phyloP scores from a whole-genome alignment of 2,797 vertebrate genomes.

The Falco peregrinus region DNA sequence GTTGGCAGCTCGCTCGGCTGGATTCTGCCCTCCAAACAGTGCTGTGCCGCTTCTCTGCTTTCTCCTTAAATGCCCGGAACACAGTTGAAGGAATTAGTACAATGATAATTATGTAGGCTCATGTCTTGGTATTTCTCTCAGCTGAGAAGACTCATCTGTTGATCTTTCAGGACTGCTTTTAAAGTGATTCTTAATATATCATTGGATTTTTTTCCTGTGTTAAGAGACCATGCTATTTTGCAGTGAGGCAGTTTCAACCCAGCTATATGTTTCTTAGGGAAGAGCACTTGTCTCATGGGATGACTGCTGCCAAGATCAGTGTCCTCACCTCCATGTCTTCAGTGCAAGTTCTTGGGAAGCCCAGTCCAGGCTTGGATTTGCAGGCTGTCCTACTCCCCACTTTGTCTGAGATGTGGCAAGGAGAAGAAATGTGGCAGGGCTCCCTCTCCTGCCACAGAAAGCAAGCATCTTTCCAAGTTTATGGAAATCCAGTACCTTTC shows the following conservation, averaged over 20 bases:
- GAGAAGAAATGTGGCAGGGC: not conserved
- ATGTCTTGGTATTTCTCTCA: not conserved
- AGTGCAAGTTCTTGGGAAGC: not conserved
- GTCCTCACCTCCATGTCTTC: not conserved
- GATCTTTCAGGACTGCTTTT: not conserved
- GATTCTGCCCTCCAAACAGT: not conserved
- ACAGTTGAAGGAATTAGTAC: not conserved
- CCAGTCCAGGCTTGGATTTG: not conserved
- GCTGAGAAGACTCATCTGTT: not conserved
- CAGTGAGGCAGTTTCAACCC: not conserved
- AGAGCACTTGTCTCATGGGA: not conserved
- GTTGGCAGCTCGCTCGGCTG: not conserved
- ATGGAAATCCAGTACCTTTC: not conserved
- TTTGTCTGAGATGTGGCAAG: not conserved
- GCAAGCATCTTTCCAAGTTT: not conserved
- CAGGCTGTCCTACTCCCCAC: not conserved
- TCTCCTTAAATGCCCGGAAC: not conserved
- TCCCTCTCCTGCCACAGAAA: not conserved
- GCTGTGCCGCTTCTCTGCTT: not conserved
- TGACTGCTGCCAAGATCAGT: not conserved
- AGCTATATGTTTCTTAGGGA: not conserved
- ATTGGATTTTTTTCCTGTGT: not conserved
- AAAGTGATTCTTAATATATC: not conserved
- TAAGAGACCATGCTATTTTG: not conserved
- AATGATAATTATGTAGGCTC: not conserved